Evolutionary conservation across 1,140 invertebrate species (phyloP), one percentile per base, ranked within the genome.

Genomic region (Cryptotermes secundus): DNA sequence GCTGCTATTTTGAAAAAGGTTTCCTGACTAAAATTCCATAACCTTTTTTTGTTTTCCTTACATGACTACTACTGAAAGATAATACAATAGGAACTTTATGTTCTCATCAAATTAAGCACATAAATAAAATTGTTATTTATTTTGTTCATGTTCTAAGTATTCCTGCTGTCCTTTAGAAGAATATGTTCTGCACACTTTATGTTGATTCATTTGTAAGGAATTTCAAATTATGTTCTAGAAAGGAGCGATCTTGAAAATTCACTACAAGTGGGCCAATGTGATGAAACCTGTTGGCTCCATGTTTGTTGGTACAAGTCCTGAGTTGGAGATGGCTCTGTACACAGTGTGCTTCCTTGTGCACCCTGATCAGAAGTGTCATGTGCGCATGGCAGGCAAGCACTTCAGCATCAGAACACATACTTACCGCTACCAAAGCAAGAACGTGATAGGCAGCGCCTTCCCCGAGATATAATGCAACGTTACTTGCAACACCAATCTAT

Each of bases 291-390:
- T 95, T 0, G 94, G 94, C 36, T 93, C 93, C 3, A 92, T 98
- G 90, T 97, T 98, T 87, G 92, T 98, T 85, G 97, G 97, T 35
- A 97, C 96, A 6, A 97, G 96, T 85, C 97, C 97, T 0, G 97
- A 98, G 91, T 92, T 98, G 86, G 97, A 99, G 90, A 93, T 99
- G 89, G 95, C 97, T 31, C 90, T 97, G 0, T 98, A 98, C 88
- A 97, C 97, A 0, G 92, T 97, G 16, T 98, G 96, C 87, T 97
- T 95, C 88, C 90, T 96, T 19, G 89, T 94, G 7, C 91, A 96
- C 84, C 92, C 93, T 1, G 94, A 95, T 86, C 89, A 91, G 85
- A 90, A 92, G 31, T 97, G 96, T 86, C 94, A 93, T 7, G 90
- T 97, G 9, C 93, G 93, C 65, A 89, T 96, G 26, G 93, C 92